Evolutionary conservation across 1,140 invertebrate genomes (phyloP).

Genomic region (Hylaeus anthracinus): DNA sequence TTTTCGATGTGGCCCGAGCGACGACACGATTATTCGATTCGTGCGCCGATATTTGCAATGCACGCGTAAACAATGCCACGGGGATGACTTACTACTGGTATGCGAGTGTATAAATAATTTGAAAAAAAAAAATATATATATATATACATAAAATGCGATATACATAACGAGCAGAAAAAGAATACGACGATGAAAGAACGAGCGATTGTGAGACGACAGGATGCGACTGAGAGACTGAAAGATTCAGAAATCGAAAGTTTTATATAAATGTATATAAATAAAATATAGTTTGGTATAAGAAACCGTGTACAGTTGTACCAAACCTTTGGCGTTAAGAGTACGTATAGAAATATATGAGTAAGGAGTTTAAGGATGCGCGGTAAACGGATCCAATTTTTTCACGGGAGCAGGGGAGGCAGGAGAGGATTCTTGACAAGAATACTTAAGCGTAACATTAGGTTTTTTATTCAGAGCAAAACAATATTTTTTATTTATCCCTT

Average conservation of each 20-base stretch:
- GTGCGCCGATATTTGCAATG: constrained; percentile 15
- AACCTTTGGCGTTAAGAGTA: constrained; percentile 8
- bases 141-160: background rate
- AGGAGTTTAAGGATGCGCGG: constrained; percentile 2
- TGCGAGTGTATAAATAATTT: background rate
- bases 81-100: constrained; percentile 12
- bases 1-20: background rate
- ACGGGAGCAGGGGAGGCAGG: background rate
- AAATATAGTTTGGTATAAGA: constrained; percentile 37
- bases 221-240: constrained; percentile 28
- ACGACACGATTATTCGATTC: background rate
- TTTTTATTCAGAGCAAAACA: constrained; percentile 71
- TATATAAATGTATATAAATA: constrained; percentile 39
- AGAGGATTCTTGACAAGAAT: constrained; percentile 29
- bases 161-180: background rate
- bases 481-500: constrained; percentile 76
- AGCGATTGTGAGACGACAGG: constrained; percentile 8
- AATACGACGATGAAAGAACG: background rate
- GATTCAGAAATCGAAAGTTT: constrained; percentile 41
- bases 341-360: background rate
- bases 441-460: constrained; percentile 65
- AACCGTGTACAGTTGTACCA: constrained; percentile 41
- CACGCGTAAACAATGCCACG: constrained; percentile 23
- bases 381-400: constrained; percentile 2
- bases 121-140: too few species aligned